Conservation (phyloP, 2,113 vertebrate species). For the Galemys pyrenaicus region DNA sequence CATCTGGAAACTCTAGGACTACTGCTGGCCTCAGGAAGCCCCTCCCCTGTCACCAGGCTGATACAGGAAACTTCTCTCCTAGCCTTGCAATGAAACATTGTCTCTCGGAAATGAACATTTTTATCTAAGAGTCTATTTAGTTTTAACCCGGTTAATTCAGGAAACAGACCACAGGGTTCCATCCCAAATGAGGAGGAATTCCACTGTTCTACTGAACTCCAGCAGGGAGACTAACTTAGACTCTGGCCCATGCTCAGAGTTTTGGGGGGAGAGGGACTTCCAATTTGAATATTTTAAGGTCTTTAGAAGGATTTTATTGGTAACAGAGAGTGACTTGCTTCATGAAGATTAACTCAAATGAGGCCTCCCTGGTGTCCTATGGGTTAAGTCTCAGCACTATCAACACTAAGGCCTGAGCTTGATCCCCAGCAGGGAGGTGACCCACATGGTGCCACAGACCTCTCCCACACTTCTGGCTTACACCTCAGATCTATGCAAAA, state of each 20-base stretch:
- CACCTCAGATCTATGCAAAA: no score
- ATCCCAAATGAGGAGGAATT: background rate
- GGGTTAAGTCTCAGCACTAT: no score
- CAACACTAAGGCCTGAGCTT: no score
- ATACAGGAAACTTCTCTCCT: background rate
- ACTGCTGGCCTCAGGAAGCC: background rate
- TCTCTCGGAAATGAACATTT: background rate
- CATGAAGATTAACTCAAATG: slow-evolving; percentile 43
- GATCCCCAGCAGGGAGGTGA: no score
- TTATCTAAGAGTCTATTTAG: background rate
- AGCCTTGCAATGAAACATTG: background rate
- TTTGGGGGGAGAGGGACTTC: background rate
- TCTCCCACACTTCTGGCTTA: no score
- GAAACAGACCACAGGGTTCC: background rate
- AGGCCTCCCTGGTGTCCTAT: no score
- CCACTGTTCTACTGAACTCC: background rate
- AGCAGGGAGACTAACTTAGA: background rate
- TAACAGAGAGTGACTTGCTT: background rate
- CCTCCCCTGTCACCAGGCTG: background rate
- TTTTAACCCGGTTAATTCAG: background rate
- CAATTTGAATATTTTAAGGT: background rate
- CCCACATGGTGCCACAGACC: no score
- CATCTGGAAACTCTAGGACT: background rate
- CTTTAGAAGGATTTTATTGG: background rate
- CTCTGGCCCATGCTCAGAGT: background rate